Evolutionary conservation across 64 coral and sea anemone genomes (phyloP).

Genomic region (Montipora cactus): DNA sequence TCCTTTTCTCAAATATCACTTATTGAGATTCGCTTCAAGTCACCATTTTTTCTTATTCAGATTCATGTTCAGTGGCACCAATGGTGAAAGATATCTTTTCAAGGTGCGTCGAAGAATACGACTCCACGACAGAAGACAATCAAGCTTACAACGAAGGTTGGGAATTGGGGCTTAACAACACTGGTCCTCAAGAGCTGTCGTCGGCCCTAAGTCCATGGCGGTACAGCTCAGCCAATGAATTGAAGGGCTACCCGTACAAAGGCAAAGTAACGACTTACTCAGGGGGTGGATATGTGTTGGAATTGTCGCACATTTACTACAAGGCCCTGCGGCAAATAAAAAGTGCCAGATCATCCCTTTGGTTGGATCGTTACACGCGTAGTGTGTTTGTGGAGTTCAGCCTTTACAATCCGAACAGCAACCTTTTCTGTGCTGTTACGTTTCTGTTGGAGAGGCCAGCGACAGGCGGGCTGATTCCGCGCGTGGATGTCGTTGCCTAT

Average conservation of each 20-base stretch:
- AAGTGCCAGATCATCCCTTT: conserved; percentile 46
- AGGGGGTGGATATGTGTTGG: conserved; percentile 86
- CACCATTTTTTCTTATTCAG: not conserved
- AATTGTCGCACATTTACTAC: conserved; percentile 80
- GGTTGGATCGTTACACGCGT: conserved; percentile 80
- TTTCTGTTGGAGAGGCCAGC: conserved; percentile 74
- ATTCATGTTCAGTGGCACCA: conserved; percentile 36
- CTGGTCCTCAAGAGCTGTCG: not conserved
- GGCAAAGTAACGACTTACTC: conserved; percentile 83
- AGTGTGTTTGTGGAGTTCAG: conserved; percentile 87
- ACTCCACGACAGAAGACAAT: conserved; percentile 47
- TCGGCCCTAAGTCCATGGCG: conserved; percentile 55
- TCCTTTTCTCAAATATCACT: too few relatives aligned
- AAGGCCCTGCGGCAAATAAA: conserved; percentile 64
- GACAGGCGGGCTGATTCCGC: conserved; percentile 73
- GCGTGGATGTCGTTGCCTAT: conserved; percentile 68
- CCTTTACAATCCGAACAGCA: conserved; percentile 92
- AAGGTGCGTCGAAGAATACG: conserved; percentile 55
- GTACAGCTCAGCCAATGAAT: conserved; percentile 51
- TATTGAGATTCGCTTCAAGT: too few relatives aligned
- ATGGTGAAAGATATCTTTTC: conserved; percentile 27
- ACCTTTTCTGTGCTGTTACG: conserved; percentile 84
- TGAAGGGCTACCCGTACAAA: conserved; percentile 74
- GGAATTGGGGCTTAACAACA: conserved; percentile 14
- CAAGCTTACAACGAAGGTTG: conserved; percentile 54